A percentile compares a stretch with the other conserved stretches of the same genome.
Evolutionary conservation across 2,888 invertebrate species (phyloP).

Genomic region (Margaritifera margaritifera): DNA sequence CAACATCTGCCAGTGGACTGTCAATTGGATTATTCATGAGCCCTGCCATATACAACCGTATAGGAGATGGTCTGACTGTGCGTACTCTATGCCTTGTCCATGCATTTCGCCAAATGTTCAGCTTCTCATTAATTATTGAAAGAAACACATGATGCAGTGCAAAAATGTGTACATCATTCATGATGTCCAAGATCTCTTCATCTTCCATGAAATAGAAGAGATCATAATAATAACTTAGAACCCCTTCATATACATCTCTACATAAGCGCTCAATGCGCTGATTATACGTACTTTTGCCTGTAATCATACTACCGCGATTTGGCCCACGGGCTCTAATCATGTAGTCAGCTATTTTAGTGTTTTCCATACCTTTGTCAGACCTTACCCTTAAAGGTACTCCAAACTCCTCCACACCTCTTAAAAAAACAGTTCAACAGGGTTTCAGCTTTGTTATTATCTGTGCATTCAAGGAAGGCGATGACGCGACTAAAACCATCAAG

Average conservation of each 20-base stretch:
- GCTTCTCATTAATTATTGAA: slow-evolving; percentile 20
- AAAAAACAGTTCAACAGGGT: slow-evolving; percentile 20
- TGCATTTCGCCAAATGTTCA: slow-evolving; percentile 15
- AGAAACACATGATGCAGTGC: slow-evolving; percentile 21
- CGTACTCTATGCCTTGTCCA: slow-evolving; percentile 23
- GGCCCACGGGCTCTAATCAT: slow-evolving; percentile 16
- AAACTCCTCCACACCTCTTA: not conserved
- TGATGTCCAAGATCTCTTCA: slow-evolving; percentile 9
- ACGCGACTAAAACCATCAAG: slow-evolving; percentile 32
- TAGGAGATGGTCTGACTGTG: slow-evolving; percentile 16
- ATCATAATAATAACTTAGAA: slow-evolving; percentile 20
- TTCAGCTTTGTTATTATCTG: slow-evolving; percentile 26
- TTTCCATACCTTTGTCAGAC: slow-evolving; percentile 25
- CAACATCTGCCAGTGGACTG: not conserved
- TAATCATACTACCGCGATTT: slow-evolving; percentile 17
- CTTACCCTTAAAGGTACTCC: slow-evolving; percentile 15
- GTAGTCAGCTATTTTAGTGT: slow-evolving; percentile 16
- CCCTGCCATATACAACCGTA: slow-evolving; percentile 12
- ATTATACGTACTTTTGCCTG: slow-evolving; percentile 24
- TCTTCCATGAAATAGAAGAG: slow-evolving; percentile 26
- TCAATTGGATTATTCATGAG: slow-evolving; percentile 11
- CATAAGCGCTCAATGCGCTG: slow-evolving; percentile 24
- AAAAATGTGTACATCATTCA: slow-evolving; percentile 17
- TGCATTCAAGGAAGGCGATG: slow-evolving; percentile 17
- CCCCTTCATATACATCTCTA: slow-evolving; percentile 30